These are phyloP conservation scores for Avahi laniger DNA, from an alignment of 2,797 vertebrate genomes.

Conservation along the genomic window DNA sequence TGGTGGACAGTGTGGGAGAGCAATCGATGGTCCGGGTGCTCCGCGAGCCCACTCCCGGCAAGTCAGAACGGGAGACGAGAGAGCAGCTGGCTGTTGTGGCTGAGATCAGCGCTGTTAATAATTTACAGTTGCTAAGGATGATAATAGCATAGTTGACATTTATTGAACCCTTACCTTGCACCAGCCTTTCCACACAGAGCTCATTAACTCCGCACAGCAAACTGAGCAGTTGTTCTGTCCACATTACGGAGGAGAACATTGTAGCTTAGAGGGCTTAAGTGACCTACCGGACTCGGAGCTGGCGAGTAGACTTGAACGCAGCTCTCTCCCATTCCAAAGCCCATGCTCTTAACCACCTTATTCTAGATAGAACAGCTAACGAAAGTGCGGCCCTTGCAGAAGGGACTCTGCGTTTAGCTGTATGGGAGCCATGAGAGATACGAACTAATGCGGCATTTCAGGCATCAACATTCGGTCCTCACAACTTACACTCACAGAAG, in stretches of 20 bases:
- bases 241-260: no score
- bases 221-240: not conserved
- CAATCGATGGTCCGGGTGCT: not conserved
- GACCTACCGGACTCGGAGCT: not conserved
- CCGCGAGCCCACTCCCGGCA: not conserved
- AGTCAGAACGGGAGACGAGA: not conserved
- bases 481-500: not conserved
- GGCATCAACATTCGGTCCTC: not conserved
- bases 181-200: not conserved
- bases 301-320: not conserved
- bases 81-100: not conserved
- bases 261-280: not conserved
- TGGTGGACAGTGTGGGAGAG: not conserved
- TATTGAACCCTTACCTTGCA: not conserved
- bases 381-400: fast-evolving
- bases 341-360: not conserved
- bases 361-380: fast-evolving
- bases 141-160: not conserved
- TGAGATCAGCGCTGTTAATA: not conserved
- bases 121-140: not conserved
- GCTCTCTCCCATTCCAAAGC: not conserved
- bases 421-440: not conserved
- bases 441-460: not conserved
- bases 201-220: not conserved
- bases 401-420: not conserved